Evolutionary conservation across 2,113 vertebrate genomes (phyloP).

Genomic region (Dendrocopos noguchii): DNA sequence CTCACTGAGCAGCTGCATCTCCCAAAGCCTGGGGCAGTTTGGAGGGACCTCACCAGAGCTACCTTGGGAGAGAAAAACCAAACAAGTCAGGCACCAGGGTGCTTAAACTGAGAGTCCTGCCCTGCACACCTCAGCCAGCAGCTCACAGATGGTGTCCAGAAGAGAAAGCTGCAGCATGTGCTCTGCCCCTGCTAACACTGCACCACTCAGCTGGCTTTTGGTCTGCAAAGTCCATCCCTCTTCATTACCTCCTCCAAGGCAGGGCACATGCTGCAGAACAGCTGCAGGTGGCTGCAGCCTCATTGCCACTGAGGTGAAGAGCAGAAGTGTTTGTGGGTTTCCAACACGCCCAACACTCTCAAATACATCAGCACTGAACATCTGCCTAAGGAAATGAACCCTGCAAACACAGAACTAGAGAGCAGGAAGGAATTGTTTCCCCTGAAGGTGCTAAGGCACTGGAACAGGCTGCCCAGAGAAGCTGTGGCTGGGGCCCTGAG

Average conservation of each 20-base stretch:
- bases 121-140: not conserved
- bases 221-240: not conserved
- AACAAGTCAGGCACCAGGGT: not conserved
- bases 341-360: rapidly evolving
- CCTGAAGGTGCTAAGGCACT: no score
- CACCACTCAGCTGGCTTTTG: not conserved
- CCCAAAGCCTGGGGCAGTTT: not conserved
- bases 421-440: no score
- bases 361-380: not conserved
- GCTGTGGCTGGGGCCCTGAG: no score
- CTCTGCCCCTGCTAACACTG: not conserved
- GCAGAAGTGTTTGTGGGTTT: not conserved
- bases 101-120: not conserved
- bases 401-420: no score
- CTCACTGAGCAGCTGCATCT: not conserved
- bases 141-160: rapidly evolving
- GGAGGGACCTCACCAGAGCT: not conserved
- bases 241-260: not conserved
- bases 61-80: not conserved
- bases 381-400: not conserved
- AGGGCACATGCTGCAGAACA: rapidly evolving
- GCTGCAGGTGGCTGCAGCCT: rapidly evolving
- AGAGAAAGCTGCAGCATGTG: not conserved
- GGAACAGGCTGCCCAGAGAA: no score
- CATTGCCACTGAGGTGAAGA: not conserved